Base-by-base conservation (phyloP, 2,888 invertebrate genomes). In the Blastobasis lacticolella region DNA sequence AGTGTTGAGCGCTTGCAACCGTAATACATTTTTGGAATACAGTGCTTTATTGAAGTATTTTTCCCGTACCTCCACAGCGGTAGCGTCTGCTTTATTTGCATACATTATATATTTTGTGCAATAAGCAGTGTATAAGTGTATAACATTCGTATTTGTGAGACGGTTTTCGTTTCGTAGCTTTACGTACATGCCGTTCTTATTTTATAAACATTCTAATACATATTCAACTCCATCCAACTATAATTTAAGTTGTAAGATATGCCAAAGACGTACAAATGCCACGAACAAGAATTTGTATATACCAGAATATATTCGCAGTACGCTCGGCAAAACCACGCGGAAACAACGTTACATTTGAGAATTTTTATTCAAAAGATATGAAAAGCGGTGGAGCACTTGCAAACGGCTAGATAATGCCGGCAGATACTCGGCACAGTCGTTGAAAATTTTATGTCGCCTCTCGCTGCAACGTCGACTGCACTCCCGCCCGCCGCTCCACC, bases 371-470 rank as follows among this genome's bases (percentile, higher is more conserved):
- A 78, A 79, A 81, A 79, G 78, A 78, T 80, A 80, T 78, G 78
- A 82, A 77, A 73, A 75, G 70, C 74, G 69, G 63, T 69, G 69
- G 68, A 78, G 80, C 75, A 78, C 78, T 81, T 71, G 76, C 83
- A 79, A 83, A 81, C 79, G 75, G 78, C 78, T 78, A 84, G 81
- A 86, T 86, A 83, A 85, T 84, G 78, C 81, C 72, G 75, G 76
- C 79, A 77, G 81, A 81, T 81, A 78, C 81, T 79, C 78, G 68
- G 71, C 73, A 72, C 72, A 75, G 75, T 82, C 81, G 79, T 81
- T 85, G 85, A 83, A 83, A 83, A 81, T 85, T 84, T 86, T 79
- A 85, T 85, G 81, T 82, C 84, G 75, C 79, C 71, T 78, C 78
- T 72, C 77, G 70, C 73, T 78, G 80, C 81, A 80, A 76, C 73